Evolutionary conservation across 2,797 vertebrate genomes (phyloP).

Genomic region (Psittacula echo): DNA sequence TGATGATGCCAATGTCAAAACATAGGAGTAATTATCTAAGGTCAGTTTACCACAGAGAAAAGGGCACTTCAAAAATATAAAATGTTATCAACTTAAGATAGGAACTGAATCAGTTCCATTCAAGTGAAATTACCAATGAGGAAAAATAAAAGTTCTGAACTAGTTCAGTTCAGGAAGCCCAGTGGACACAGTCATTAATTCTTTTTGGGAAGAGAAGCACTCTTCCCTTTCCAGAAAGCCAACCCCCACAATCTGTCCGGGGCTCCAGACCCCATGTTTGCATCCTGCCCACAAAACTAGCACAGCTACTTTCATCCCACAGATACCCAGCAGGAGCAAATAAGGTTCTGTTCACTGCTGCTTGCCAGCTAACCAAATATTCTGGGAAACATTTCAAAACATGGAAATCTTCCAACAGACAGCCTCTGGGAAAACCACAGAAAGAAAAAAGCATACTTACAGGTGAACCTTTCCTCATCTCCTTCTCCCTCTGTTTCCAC

Average conservation of each 20-base stretch:
- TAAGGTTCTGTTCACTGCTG: background rate
- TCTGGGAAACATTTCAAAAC: conserved; percentile 27
- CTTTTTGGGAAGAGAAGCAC: background rate
- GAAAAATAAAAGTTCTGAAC: background rate
- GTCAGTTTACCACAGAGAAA: background rate
- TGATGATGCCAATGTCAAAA: background rate
- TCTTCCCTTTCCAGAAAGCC: background rate
- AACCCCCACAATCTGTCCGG: background rate
- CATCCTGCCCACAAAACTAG: background rate
- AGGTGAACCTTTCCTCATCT: conserved; percentile 37
- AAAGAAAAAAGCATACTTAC: conserved; percentile 52
- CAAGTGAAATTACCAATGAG: background rate
- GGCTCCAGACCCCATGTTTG: background rate
- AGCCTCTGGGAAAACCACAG: conserved; percentile 23
- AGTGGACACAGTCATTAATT: background rate
- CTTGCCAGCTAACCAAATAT: conserved; percentile 24
- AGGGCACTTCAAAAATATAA: background rate
- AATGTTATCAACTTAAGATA: background rate
- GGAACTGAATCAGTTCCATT: background rate
- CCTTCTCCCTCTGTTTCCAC: conserved; percentile 66
- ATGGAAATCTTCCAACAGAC: background rate
- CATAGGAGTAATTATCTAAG: background rate
- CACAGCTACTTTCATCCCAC: background rate
- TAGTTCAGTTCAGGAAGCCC: background rate
- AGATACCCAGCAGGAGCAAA: conserved; percentile 16